Evolutionary conservation across 2,888 invertebrate species (phyloP), one percentile per base, ranked within the genome.

Genomic region (Dryobotodes eremita): DNA sequence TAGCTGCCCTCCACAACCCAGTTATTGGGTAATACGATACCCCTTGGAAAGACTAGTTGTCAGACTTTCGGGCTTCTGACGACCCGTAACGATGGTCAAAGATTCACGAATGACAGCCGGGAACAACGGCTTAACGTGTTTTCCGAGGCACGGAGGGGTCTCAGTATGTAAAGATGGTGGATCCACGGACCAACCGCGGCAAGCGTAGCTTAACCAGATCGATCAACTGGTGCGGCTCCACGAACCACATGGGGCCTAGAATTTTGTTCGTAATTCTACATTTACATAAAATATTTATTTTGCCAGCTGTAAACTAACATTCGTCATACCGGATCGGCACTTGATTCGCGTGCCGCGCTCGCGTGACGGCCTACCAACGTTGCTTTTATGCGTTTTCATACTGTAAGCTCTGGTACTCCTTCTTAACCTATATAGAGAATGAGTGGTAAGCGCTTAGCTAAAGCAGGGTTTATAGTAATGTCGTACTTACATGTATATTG

Each of bases 301-400:
- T 13, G 1, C 17, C 13, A 69, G 2, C 31, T 10, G 0, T 20
- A 70, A 72, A 36, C 4, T 17, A 48, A 36, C 3, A 48, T 91
- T 93, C 92, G 89, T 53, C 91, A 42, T 83, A 90, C 75, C 53
- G 65, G 92, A 77, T 10, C 91, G 71, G 92, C 83, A 89, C 89
- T 71, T 84, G 26, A 83, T 87, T 95, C 92, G 95, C 95, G 95
- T 95, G 95, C 89, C 78, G 57, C 74, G 86, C 88, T 94, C 92
- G 95, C 95, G 95, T 95, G 95, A 87, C 91, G 90, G 92, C 93
- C 92, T 92, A 92, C 92, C 90, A 90, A 92, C 92, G 91, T 89
- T 84, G 91, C 93, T 93, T 94, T 94, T 94, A 95, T 94, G 94
- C 95, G 95, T 95, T 94, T 93, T 90, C 94, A 94, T 94, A 93